A percentile compares a stretch with the other conserved stretches of the same genome.
Conservation (phyloP, 2,888 invertebrate species). For the Hoplodrina ambigua region DNA sequence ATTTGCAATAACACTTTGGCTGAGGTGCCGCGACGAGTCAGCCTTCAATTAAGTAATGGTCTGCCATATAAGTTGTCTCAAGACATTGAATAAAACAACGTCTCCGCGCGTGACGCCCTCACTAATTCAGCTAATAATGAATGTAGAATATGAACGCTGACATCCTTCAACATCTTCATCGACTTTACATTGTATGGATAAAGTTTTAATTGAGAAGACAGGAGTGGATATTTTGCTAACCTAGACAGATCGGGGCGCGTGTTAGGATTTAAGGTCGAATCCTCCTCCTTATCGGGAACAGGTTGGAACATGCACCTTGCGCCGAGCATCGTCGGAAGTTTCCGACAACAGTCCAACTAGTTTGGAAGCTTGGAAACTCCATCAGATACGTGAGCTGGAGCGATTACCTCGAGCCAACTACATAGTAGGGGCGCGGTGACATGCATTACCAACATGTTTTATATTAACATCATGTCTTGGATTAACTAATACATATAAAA, state of each 20-base stretch:
- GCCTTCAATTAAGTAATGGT: conserved; percentile 78
- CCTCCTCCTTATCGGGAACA: conserved; percentile 84
- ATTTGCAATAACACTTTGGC: conserved; percentile 77
- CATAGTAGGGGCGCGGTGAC: conserved; percentile 59
- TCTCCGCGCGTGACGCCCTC: conserved; percentile 52
- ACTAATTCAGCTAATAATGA: conserved; percentile 59
- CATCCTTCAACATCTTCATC: conserved; percentile 37
- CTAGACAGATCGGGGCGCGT: conserved; percentile 72
- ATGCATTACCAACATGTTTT: conserved; percentile 69
- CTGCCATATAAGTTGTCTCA: conserved; percentile 73
- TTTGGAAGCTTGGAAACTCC: conserved; percentile 88
- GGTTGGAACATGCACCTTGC: conserved; percentile 85
- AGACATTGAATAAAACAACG: conserved; percentile 69
- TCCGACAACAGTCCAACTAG: conserved; percentile 87
- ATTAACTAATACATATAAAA: conserved; percentile 7
- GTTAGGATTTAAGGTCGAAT: conserved; percentile 84
- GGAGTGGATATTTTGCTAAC: conserved; percentile 72
- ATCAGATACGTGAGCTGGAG: conserved; percentile 87
- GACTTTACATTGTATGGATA: conserved; percentile 60
- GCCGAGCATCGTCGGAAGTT: conserved; percentile 82
- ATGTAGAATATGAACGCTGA: conserved; percentile 35
- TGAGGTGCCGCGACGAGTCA: conserved; percentile 72
- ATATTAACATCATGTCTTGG: conserved; percentile 45
- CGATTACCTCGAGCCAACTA: conserved; percentile 80
- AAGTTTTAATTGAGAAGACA: conserved; percentile 82